Evolutionary conservation across 2,797 vertebrate genomes (phyloP), one percentile per base, ranked within the genome.

Genomic region (Nannoperca obscura): DNA sequence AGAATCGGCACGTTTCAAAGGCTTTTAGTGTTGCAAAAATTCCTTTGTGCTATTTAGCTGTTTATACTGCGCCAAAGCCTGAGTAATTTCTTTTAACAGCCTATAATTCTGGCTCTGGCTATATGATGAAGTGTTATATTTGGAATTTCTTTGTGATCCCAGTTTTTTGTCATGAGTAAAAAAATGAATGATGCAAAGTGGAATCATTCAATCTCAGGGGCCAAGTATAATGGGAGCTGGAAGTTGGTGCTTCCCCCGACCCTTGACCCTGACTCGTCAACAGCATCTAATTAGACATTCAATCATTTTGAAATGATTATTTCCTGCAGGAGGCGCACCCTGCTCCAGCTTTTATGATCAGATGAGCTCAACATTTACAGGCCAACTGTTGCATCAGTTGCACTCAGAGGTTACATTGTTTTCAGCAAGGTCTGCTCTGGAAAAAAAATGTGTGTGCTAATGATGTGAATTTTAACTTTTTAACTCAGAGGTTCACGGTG

Each of bases 211-310:
- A 80, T 91, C 85, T 80, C 55, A 20, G 76, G 76, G 88, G 76
- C 80, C 78, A 50, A 66, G 42, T 42, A 38, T 85, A 90, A 91
- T 55, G 71, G 88, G 90, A 67, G 71, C 59, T 90, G 86, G 84
- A 90, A 88, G 85, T 78, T 59, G 10, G 68, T 10, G 61, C 84
- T 86, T 86, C 84, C 82, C 65, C 44, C 20, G 22, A 88, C 83
- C 90, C 66, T 61, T 85, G 78, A 89, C 88, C 88, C 73, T 15
- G 20, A 85, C 74, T 90, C 82, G 88, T 92, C 92, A 81, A 47
- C 88, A 72, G 84, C 81, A 73, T 89, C 88, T 90, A 92, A 92
- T 87, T 88, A 92, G 85, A 86, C 81, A 66, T 87, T 90, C 86
- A 83, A 91, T 91, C 88, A 91, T 91, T 88, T 53, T 77, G 74